Evolutionary conservation across 2,113 vertebrate genomes (phyloP).

Genomic region (mouse (Mus musculus)): DNA sequence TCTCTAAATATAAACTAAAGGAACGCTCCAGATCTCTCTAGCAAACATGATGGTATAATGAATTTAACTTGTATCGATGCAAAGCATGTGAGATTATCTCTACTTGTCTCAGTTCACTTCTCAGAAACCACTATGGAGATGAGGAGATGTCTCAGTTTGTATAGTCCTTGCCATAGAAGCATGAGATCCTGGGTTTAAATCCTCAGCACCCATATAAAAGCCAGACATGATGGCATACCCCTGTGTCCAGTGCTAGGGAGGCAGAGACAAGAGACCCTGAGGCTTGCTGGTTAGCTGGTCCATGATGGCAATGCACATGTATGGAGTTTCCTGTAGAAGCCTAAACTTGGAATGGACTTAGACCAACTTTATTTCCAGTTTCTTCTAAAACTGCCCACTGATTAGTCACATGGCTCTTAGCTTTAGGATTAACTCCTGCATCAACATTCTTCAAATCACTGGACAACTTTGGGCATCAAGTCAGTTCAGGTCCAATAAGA

Average conservation of each 20-base stretch:
- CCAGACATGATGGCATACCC: not conserved
- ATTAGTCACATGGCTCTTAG: constrained; percentile 45
- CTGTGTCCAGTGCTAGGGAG: not conserved
- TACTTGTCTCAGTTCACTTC: not conserved
- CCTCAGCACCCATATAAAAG: not conserved
- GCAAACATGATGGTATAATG: not conserved
- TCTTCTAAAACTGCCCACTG: constrained; percentile 86
- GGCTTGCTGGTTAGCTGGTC: not conserved
- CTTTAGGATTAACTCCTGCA: constrained; percentile 71
- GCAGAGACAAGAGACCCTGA: too few relatives aligned
- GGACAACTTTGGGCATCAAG: constrained; percentile 76
- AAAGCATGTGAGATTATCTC: not conserved
- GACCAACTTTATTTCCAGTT: constrained; percentile 86
- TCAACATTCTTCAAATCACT: constrained; percentile 83
- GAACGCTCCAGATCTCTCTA: not conserved
- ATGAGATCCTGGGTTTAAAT: not conserved
- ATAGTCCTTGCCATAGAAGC: too few relatives aligned
- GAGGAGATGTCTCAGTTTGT: not conserved
- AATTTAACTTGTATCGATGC: not conserved
- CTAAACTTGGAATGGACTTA: too few relatives aligned
- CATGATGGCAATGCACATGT: too few relatives aligned
- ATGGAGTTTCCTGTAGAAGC: too few relatives aligned
- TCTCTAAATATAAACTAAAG: not conserved
- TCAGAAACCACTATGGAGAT: not conserved
- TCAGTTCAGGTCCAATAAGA: not conserved